Evolutionary conservation across 2,888 invertebrate species (phyloP).

Genomic region (Meiosimyza decipiens): DNA sequence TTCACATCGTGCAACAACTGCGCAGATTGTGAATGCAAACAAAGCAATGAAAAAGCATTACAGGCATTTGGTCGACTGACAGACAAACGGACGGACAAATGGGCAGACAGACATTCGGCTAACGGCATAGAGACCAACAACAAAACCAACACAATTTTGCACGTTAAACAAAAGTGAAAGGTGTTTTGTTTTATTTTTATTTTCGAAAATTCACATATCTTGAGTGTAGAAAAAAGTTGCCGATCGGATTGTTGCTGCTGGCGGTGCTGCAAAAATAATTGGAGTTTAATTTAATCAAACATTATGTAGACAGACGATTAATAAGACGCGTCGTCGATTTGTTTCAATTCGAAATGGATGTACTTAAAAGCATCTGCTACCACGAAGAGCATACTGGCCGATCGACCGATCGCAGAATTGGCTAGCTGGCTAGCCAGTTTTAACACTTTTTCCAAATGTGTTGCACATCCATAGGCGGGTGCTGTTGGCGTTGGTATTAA

Average conservation of each 20-base stretch:
- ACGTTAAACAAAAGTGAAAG: constrained; percentile 31
- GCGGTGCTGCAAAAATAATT: constrained; percentile 23
- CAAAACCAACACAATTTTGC: constrained; percentile 1
- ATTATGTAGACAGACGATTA: constrained; percentile 21
- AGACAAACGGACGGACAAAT: constrained; percentile 2
- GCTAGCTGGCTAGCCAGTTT: too few species aligned
- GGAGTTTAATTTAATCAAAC: constrained; percentile 32
- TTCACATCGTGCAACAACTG: constrained; percentile 5
- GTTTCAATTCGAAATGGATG: too few species aligned
- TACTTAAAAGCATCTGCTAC: too few species aligned
- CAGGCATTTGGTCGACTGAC: background rate
- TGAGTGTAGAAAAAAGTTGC: background rate
- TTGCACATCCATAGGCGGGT: too few species aligned
- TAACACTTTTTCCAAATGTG: too few species aligned
- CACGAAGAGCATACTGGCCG: too few species aligned
- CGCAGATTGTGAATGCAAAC: constrained; percentile 7
- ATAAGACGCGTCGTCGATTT: background rate
- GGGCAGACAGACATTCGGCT: background rate
- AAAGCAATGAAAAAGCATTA: background rate
- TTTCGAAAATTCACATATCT: constrained; percentile 3
- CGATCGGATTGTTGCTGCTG: background rate
- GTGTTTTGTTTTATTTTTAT: constrained; percentile 6
- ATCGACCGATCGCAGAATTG: too few species aligned
- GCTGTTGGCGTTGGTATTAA: too few species aligned
- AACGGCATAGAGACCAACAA: constrained; percentile 6